These are phyloP conservation scores for Lota lota DNA, from an alignment of 2,113 vertebrate species.

Conservation along the genomic window DNA sequence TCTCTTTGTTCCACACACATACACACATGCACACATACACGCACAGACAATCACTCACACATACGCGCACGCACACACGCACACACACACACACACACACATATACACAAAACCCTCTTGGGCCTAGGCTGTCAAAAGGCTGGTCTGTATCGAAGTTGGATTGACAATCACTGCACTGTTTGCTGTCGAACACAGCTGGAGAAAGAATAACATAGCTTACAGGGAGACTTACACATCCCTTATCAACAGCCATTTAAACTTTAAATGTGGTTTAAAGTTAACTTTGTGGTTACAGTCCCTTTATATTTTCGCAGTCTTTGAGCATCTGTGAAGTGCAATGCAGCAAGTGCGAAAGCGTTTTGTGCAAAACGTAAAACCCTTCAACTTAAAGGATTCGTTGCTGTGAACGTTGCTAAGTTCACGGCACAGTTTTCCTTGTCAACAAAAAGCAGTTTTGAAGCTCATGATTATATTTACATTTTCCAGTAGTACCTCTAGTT, in stretches of 20 bases:
- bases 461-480: too few relatives aligned
- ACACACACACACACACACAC: slow-evolving; percentile 18
- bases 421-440: too few relatives aligned
- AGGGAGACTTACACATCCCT: slow-evolving; percentile 49
- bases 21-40: neutral
- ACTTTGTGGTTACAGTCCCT: slow-evolving; percentile 11
- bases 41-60: slow-evolving; percentile 4
- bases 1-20: slow-evolving; percentile 27
- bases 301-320: neutral
- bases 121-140: slow-evolving; percentile 66
- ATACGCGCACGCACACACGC: slow-evolving; percentile 4
- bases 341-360: too few relatives aligned
- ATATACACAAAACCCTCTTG: slow-evolving; percentile 32
- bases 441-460: too few relatives aligned
- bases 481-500: too few relatives aligned
- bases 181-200: slow-evolving; percentile 69
- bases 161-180: slow-evolving; percentile 74
- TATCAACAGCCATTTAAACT: slow-evolving; percentile 38
- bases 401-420: too few relatives aligned
- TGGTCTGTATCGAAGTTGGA: slow-evolving; percentile 63
- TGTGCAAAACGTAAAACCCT: too few relatives aligned
- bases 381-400: too few relatives aligned
- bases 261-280: neutral
- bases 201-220: slow-evolving; percentile 49
- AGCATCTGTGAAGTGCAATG: too few relatives aligned